Percentiles rank a stretch among this genome's conserved stretches.
Conservation (phyloP, 2,888 invertebrate species). For the Coenonympha glycerion region DNA sequence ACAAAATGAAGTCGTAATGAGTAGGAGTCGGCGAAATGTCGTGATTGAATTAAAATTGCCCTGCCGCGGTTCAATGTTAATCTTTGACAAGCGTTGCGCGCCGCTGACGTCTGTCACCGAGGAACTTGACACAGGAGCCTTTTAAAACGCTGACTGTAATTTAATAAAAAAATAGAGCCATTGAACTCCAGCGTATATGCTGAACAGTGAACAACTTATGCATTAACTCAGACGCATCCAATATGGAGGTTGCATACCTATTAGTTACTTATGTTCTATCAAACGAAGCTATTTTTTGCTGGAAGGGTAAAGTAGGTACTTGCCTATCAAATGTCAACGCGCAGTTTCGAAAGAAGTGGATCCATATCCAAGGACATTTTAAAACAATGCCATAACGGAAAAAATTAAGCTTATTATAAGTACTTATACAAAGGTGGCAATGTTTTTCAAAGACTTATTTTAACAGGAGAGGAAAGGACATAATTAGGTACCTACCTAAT, state of each 20-base stretch:
- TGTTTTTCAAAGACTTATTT: background rate
- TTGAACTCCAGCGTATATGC: too few species aligned
- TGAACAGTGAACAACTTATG: too few species aligned
- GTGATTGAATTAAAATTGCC: slow-evolving; percentile 70
- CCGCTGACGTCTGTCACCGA: slow-evolving; percentile 43
- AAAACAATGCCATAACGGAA: background rate
- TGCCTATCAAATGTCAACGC: too few species aligned
- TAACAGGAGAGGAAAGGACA: too few species aligned
- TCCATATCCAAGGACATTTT: background rate
- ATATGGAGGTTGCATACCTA: too few species aligned
- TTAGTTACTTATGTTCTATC: too few species aligned
- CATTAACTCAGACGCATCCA: too few species aligned
- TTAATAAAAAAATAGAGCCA: background rate
- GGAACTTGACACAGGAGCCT: slow-evolving; percentile 30
- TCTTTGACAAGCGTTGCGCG: slow-evolving; percentile 71
- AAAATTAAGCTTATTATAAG: background rate
- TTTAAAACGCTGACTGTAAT: slow-evolving; percentile 17
- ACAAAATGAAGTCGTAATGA: slow-evolving; percentile 74
- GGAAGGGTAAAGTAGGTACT: too few species aligned
- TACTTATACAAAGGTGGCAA: background rate
- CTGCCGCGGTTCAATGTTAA: slow-evolving; percentile 60
- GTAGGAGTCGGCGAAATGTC: slow-evolving; percentile 56
- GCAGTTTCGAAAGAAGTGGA: background rate
- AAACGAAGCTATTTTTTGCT: too few species aligned
- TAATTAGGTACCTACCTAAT: too few species aligned